phyloP scores from a whole-genome alignment of 2,888 invertebrate genomes.

The Tachina lurida region DNA sequence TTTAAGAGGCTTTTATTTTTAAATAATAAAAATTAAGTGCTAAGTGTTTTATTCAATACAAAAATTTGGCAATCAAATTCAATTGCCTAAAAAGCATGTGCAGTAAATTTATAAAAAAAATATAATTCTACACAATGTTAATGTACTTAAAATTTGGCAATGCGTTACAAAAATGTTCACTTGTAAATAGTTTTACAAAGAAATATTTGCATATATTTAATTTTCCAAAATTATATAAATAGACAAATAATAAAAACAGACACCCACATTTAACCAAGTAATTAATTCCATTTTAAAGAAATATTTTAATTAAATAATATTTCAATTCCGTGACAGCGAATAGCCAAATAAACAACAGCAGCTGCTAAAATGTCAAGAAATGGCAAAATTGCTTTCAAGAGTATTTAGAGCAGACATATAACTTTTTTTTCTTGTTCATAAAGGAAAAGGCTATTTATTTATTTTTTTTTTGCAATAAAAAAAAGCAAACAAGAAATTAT shows the following conservation, averaged over 20 bases:
- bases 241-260: slow-evolving; percentile 2
- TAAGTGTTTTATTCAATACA: neutral
- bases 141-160: slow-evolving; percentile 2
- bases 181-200: slow-evolving; percentile 22
- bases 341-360: slow-evolving; percentile 17
- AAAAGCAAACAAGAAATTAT: no score
- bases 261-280: slow-evolving; percentile 17
- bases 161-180: slow-evolving; percentile 9
- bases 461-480: no score
- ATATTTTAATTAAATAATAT: slow-evolving; percentile 4
- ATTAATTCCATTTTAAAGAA: neutral
- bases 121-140: slow-evolving; percentile 4
- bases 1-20: slow-evolving; percentile 14
- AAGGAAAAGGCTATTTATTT: no score
- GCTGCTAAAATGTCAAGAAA: neutral
- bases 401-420: no score
- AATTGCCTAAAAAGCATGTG: neutral
- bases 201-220: neutral
- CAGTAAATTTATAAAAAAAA: neutral
- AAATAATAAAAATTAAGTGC: neutral
- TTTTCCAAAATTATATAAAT: slow-evolving; percentile 32
- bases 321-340: neutral
- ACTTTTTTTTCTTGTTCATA: no score
- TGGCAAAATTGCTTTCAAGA: no score
- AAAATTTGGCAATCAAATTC: neutral